A percentile compares a stretch with the other conserved stretches of the same genome.
Conservation (phyloP, 2,797 vertebrate genomes). For the Erethizon dorsatum region DNA sequence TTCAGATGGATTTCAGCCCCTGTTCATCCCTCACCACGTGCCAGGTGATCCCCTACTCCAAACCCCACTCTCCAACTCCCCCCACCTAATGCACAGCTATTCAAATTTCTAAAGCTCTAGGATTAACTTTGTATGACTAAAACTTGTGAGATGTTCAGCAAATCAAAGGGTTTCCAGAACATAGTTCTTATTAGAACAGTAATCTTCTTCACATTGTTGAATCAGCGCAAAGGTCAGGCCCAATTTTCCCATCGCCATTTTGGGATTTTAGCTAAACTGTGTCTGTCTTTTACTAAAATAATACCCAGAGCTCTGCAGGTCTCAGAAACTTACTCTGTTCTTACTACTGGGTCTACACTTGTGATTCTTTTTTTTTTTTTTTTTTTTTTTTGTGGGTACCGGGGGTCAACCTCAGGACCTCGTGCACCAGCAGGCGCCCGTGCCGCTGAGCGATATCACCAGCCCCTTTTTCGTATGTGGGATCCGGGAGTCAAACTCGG, state of each 20-base stretch:
- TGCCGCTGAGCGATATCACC: too few species aligned
- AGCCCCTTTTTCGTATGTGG: too few species aligned
- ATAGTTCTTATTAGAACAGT: background rate
- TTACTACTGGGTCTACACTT: background rate
- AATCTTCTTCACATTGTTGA: constrained; percentile 19
- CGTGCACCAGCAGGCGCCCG: too few species aligned
- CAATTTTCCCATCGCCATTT: background rate
- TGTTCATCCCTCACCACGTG: background rate
- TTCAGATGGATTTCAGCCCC: background rate
- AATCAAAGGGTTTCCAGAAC: background rate
- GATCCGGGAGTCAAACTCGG: too few species aligned
- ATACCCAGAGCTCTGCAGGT: background rate
- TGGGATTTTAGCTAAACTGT: constrained; percentile 1
- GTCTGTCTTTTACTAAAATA: constrained; percentile 48
- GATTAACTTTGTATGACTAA: background rate
- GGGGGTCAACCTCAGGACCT: too few species aligned
- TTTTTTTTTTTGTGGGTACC: too few species aligned
- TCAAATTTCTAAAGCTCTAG: background rate
- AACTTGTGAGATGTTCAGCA: background rate
- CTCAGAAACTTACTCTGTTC: background rate
- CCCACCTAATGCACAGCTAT: background rate
- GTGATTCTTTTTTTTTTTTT: background rate
- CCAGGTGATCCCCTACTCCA: background rate
- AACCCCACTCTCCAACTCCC: background rate
- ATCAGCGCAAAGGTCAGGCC: background rate